Evolutionary conservation across 2,113 vertebrate species (phyloP), one percentile per base, ranked within the genome.

Genomic region (Camelus dromedarius): DNA sequence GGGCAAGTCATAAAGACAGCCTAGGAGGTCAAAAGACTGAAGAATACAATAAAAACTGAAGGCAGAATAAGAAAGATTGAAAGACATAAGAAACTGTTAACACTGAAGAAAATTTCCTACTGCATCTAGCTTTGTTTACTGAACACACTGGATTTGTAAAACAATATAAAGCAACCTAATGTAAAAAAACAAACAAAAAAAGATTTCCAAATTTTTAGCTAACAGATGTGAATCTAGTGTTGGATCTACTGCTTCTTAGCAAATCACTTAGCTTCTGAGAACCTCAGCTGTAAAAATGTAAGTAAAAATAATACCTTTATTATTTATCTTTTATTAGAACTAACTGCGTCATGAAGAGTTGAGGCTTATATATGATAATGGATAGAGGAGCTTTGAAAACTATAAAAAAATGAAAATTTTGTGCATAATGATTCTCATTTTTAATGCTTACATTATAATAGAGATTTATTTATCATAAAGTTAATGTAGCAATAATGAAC

Each of bases 381-480:
- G 19, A 58, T 16, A 80, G 11, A 88, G 86, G 14, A 96, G 48
- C n/a, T 87, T 58, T 77, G 48, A 93, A 96, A 91, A 90, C 28
- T 84, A 46, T 73, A 42, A 90, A 75, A 12, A 26, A 69, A 38
- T 58, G 9, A 19, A 80, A 91, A 76, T 70, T 20, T 58, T 67
- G 7, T 72, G 8, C 35, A 77, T 8, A 62, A 58, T 82, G 38
- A 70, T 93, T 87, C 87, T 90, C 83, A 66, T 42, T 91, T 96
- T 84, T 69, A 93, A 93, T 76, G n/a, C 18, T 14, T 50, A 91
- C 58, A 75, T 96, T 90, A 85, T 50, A 82, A 85, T 50, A 82
- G n/a, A 92, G 28, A 79, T 54, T 93, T 76, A 42, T 86, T 89
- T 42, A 93, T 90, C 54, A 93, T 91, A 91, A 93, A 96, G 50